A percentile compares a stretch with the other conserved stretches of the same genome.
Conservation (phyloP, 2,797 vertebrate genomes). For the Odontamblyopus lacepedii region DNA sequence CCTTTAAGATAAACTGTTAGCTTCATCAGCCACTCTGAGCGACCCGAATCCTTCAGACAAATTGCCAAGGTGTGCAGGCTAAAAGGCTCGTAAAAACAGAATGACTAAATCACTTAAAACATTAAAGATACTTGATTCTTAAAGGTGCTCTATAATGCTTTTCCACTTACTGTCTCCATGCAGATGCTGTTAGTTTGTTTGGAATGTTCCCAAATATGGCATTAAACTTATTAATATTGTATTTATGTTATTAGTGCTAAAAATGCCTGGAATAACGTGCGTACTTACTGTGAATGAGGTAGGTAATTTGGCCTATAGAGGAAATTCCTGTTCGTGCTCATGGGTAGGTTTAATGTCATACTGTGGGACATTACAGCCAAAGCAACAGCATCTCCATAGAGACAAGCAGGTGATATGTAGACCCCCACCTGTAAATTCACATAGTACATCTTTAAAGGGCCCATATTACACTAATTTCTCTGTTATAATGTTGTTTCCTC, state of each 20-base stretch:
- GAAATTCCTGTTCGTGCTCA: neutral
- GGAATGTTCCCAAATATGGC: neutral
- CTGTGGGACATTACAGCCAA: too few relatives aligned
- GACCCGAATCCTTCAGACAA: slow-evolving; percentile 36
- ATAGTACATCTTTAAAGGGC: neutral
- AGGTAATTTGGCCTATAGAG: neutral
- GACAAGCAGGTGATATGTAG: neutral
- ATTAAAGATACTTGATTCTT: neutral
- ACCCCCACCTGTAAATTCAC: too few relatives aligned
- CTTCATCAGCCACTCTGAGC: slow-evolving; percentile 53
- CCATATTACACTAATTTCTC: too few relatives aligned
- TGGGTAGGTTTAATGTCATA: neutral
- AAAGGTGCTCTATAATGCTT: too few relatives aligned
- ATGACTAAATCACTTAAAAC: slow-evolving; percentile 42
- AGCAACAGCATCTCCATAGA: too few relatives aligned
- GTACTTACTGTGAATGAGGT: neutral
- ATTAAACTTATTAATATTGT: neutral
- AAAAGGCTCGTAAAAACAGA: slow-evolving; percentile 60
- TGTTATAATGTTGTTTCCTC: too few relatives aligned
- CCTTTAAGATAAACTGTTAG: slow-evolving; percentile 62
- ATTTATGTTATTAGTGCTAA: neutral
- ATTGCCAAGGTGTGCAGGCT: slow-evolving; percentile 40
- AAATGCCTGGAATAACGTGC: neutral
- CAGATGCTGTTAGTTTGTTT: neutral
- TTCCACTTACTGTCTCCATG: slow-evolving; percentile 14